Evolutionary conservation across 2,113 vertebrate genomes (phyloP), one percentile per base, ranked within the genome.

Genomic region (Ctenomys sociabilis): DNA sequence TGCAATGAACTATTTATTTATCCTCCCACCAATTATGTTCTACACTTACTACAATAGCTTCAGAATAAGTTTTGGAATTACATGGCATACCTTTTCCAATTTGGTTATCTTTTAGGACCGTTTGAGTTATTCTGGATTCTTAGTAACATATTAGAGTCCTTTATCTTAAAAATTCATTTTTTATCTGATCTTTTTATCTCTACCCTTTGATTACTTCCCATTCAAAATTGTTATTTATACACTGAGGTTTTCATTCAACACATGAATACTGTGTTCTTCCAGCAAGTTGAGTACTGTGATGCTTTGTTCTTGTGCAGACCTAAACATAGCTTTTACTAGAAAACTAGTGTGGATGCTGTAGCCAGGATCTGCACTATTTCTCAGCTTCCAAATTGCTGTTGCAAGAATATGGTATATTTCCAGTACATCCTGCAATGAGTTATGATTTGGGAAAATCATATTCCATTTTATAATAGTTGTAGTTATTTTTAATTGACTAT

Each of bases 151-250:
- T 57, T 57, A 57, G 54, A 57, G 13, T 37, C 54, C 54, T 84
- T 78, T 30, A 92, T 82, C 11, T 3, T 1, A 92, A 95, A 75
- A n/a, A 24, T 26, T 75, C 5, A 45, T 45, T 40, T 64, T 26
- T 64, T 91, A 59, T n/a, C 90, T 91, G 64, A 88, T 43, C 12
- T 63, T 77, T n/a, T 88, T 75, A n/a, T 82, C 73, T 83, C 89
- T 78, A 24, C 6, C 37, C n/a, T n/a, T n/a, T 73, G 73, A 26
- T 59, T 73, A 37, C 59, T 22, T 73, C 64, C 61, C 66, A 83
- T 77, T 81, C 32, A 75, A 52, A 85, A 63, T 90, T 95, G 94
- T 72, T 24, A 68, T 86, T 81, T 81, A n/a, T 54, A 57, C 16
- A 57, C 3, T 63, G 21, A 30, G 12, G 9, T 8, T 92, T 82